Conservation (phyloP, 1,140 invertebrate genomes). For the Eriosoma lanigerum region DNA sequence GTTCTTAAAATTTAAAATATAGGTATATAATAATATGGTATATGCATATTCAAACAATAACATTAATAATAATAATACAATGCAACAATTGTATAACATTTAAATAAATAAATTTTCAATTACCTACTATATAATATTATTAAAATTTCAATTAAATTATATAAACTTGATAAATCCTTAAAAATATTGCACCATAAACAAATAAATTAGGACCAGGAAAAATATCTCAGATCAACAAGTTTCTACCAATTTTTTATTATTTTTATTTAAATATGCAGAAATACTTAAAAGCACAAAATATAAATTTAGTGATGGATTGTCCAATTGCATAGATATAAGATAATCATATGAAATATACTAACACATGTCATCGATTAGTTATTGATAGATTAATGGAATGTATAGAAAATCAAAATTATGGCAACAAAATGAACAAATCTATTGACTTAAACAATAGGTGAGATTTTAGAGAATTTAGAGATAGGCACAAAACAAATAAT, state of each 20-base stretch:
- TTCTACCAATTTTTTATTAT: background rate
- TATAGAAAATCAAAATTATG: slow-evolving; percentile 12
- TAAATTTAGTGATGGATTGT: too few species aligned
- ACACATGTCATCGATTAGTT: background rate
- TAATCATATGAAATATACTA: too few species aligned
- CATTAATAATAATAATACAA: slow-evolving; percentile 26
- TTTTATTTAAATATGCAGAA: background rate
- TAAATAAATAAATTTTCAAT: background rate
- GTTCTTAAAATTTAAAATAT: background rate
- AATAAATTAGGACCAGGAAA: background rate
- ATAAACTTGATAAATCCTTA: background rate
- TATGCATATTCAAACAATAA: background rate
- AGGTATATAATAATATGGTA: slow-evolving; percentile 3
- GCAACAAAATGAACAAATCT: slow-evolving; percentile 24
- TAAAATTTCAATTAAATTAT: background rate
- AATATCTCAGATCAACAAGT: slow-evolving; percentile 15
- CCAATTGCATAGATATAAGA: background rate
- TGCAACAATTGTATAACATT: slow-evolving; percentile 4
- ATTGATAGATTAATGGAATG: slow-evolving; percentile 13
- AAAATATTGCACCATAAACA: slow-evolving; percentile 30
- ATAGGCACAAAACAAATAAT: background rate
- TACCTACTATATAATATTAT: background rate
- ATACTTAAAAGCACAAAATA: background rate
- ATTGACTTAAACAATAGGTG: slow-evolving; percentile 1
- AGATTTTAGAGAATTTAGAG: too few species aligned